Percentiles rank a stretch among this genome's conserved stretches.
These are phyloP conservation scores for Crepidodera aurea DNA, from an alignment of 2,888 invertebrate species.

Conservation along the genomic window DNA sequence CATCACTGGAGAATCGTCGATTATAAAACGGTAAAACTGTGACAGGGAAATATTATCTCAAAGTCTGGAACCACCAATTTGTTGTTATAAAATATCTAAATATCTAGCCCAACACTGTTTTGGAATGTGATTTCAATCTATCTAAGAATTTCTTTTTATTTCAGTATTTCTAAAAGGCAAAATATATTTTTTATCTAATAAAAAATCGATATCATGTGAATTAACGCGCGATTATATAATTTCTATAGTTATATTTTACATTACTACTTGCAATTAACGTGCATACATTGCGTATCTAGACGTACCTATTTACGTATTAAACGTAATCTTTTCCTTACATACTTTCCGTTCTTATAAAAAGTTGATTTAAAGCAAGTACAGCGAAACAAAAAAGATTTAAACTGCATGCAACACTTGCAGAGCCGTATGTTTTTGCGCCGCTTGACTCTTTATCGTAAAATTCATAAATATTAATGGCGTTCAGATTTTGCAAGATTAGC, in stretches of 20 bases:
- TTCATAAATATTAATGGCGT: constrained; percentile 37
- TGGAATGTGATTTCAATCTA: too few relatives aligned
- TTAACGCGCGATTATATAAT: background rate
- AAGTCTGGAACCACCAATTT: too few relatives aligned
- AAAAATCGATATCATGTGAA: too few relatives aligned
- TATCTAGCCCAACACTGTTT: too few relatives aligned
- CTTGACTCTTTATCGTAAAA: constrained; percentile 32
- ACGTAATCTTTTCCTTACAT: background rate
- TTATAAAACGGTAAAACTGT: too few relatives aligned
- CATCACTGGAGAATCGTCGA: too few relatives aligned
- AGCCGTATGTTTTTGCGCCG: constrained; percentile 32
- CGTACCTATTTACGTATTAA: background rate
- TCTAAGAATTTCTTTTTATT: too few relatives aligned
- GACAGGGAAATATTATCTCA: too few relatives aligned
- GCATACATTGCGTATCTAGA: background rate
- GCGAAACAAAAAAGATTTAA: constrained; percentile 27
- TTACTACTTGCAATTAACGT: constrained; percentile 8
- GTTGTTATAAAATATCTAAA: too few relatives aligned
- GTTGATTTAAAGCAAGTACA: constrained; percentile 18
- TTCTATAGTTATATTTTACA: background rate
- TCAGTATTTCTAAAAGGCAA: too few relatives aligned
- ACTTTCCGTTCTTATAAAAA: constrained; percentile 22
- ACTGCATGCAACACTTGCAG: constrained; percentile 37
- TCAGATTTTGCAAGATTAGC: constrained; percentile 23
- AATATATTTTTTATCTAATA: too few relatives aligned